A percentile compares a stretch with the other conserved stretches of the same genome.
phyloP scores from a whole-genome alignment of 1,140 invertebrate genomes.

The Zaprionus vittiger region DNA sequence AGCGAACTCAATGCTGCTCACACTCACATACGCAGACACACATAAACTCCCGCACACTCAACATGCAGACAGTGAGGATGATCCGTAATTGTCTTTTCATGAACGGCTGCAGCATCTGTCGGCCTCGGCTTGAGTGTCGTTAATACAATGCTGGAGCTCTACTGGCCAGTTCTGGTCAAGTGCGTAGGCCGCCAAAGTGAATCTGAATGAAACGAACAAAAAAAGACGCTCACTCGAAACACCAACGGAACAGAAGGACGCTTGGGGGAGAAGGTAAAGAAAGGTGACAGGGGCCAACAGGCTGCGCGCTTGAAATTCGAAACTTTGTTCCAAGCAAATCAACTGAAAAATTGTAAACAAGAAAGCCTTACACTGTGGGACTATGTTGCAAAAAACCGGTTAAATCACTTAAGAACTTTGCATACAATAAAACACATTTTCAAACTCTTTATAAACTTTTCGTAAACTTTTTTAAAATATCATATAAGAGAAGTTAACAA shows the following conservation, averaged over 20 bases:
- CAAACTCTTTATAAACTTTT: not conserved
- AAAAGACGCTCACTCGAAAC: conserved; percentile 45
- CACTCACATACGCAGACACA: conserved; percentile 7
- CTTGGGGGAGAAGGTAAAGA: not conserved
- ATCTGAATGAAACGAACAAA: conserved; percentile 50
- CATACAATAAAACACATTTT: not conserved
- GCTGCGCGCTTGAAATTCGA: conserved; percentile 61
- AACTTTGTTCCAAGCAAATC: conserved; percentile 66
- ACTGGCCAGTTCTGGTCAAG: conserved; percentile 42
- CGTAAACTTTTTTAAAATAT: not conserved
- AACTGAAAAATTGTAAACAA: conserved; percentile 81
- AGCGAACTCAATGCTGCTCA: conserved; percentile 12
- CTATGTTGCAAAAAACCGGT: not conserved
- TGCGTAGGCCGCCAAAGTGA: conserved; percentile 52
- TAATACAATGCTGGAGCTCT: conserved; percentile 23
- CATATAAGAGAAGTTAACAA: not conserved
- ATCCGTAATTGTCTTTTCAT: conserved; percentile 71
- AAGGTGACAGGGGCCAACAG: conserved; percentile 14
- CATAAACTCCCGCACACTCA: conserved; percentile 20
- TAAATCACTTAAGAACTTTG: not conserved
- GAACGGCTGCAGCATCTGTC: conserved; percentile 61
- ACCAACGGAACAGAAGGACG: not conserved
- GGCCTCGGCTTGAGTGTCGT: conserved; percentile 68
- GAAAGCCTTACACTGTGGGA: conserved; percentile 25
- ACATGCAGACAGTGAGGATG: conserved; percentile 10